A percentile compares a stretch with the other conserved stretches of the same genome.
These are phyloP conservation scores for Dioctria linearis DNA, from an alignment of 2,888 invertebrate species.

Conservation along the genomic window DNA sequence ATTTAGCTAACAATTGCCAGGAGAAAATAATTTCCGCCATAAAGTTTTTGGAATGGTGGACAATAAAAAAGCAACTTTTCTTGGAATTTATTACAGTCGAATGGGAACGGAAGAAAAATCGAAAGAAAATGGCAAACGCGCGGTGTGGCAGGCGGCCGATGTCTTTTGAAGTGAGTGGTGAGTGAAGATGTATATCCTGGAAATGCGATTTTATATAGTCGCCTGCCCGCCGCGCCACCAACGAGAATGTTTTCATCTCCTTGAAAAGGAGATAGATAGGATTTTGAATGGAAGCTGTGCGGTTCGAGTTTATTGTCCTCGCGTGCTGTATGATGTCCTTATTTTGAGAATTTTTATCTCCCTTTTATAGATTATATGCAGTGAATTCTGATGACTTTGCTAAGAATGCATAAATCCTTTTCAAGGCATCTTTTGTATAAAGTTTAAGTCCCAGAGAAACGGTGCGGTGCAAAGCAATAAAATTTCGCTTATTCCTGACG, in stretches of 20 bases:
- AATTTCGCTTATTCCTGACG: slow-evolving; percentile 2
- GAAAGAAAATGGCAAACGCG: not conserved
- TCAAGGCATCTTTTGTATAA: not conserved
- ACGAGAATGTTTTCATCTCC: not conserved
- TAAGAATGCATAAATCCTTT: slow-evolving; percentile 14
- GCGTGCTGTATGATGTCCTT: not conserved
- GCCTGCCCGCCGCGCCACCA: no score
- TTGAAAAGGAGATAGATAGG: not conserved
- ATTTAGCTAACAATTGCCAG: slow-evolving; percentile 3
- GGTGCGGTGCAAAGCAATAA: slow-evolving; percentile 24
- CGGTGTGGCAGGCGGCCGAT: not conserved
- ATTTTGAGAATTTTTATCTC: slow-evolving; percentile 29
- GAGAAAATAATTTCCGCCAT: slow-evolving; percentile 17
- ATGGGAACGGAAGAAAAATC: not conserved
- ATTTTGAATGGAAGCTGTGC: not conserved
- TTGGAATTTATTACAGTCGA: not conserved
- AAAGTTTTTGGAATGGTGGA: not conserved
- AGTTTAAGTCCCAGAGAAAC: not conserved
- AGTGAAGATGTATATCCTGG: not conserved
- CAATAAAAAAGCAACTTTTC: slow-evolving; percentile 22
- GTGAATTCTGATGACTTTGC: slow-evolving; percentile 45
- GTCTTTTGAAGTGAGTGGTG: no score
- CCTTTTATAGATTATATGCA: slow-evolving; percentile 47
- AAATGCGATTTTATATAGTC: slow-evolving; percentile 8
- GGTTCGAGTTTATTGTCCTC: not conserved